Conservation (phyloP, 2,888 invertebrate species). For the Tetrapedia diversipes region DNA sequence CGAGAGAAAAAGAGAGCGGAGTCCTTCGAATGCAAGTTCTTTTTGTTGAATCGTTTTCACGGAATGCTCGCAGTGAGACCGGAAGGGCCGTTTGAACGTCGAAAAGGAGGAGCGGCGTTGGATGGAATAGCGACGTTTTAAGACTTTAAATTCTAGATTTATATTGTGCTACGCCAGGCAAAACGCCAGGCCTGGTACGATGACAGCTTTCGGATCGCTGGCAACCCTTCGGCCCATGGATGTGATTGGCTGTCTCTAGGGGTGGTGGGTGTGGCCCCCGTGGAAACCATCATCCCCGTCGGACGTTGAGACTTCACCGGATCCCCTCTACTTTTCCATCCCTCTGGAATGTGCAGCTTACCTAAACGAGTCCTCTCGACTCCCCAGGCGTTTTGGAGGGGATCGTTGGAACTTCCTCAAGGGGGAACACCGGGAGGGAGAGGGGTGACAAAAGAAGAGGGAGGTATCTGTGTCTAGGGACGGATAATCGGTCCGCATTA, state of each 20-base stretch:
- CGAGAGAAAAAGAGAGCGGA: background rate
- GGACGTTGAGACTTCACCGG: slow-evolving; percentile 63
- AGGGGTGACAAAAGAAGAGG: slow-evolving; percentile 56
- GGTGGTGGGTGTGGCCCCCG: slow-evolving; percentile 72
- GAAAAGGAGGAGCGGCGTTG: slow-evolving; percentile 51
- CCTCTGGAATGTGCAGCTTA: slow-evolving; percentile 72
- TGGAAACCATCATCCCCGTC: slow-evolving; percentile 69
- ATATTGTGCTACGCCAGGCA: slow-evolving; percentile 63
- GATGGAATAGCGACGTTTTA: slow-evolving; percentile 62
- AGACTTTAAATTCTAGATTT: slow-evolving; percentile 70
- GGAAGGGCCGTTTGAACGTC: slow-evolving; percentile 51
- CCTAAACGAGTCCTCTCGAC: slow-evolving; percentile 68
- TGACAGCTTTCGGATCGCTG: slow-evolving; percentile 71
- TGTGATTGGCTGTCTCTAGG: slow-evolving; percentile 70
- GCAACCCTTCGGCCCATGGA: slow-evolving; percentile 65
- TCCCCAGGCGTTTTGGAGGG: slow-evolving; percentile 52
- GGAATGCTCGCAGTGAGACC: slow-evolving; percentile 36
- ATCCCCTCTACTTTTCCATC: slow-evolving; percentile 72
- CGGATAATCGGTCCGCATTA: slow-evolving; percentile 78
- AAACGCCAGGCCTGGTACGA: slow-evolving; percentile 59
- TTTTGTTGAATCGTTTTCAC: slow-evolving; percentile 37
- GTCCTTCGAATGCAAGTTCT: slow-evolving; percentile 2
- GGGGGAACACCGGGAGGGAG: slow-evolving; percentile 43
- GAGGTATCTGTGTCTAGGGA: slow-evolving; percentile 72
- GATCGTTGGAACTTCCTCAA: slow-evolving; percentile 41